Base-by-base conservation (phyloP, 2,797 vertebrate species). In the Fistularia commersonii region DNA sequence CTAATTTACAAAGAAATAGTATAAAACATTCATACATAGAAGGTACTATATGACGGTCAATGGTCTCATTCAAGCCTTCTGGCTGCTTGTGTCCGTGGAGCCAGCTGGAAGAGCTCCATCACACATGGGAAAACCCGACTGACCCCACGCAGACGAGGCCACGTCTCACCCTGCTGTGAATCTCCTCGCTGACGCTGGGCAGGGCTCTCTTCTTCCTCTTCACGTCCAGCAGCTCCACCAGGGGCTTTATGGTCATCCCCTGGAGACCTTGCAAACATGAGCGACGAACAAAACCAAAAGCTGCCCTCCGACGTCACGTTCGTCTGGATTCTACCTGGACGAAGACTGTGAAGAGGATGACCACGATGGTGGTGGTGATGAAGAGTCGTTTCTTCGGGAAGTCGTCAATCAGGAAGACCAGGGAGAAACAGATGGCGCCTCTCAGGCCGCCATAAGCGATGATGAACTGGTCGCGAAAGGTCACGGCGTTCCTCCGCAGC, bases 261-360 rank as follows among this genome's bases (percentile, higher is more conserved):
- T 94, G 51, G 65, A 84, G 75, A 64, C n/a, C 9, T 38, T 51
- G 35, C 12, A 44, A 34, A 7, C 40, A 48, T 33, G 31, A 32
- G 15, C 11, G 23, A 10, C 6, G 3, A 45, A 48, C 23, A 3
- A 45, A 11, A 5, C 10, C 1, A 1, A 51, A 36, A 13, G 4
- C 1, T 23, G 23, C 23, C 23, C 23, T 4, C 23, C 23, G 23
- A 23, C 23, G 23, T 2, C 23, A 23, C 2, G 23, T 2, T 2
- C 4, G 23, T 23, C 23, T 23, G 23, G 23, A 23, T 23, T 23
- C 23, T 68, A 96, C 97, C 96, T 99, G 97, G 66, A 99, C 96
- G 1, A 99, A 99, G 35, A 99, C 97, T 0, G 97, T 99, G 89
- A 98, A 99, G 90, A 98, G 98, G 86, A 99, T 92, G 51, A 97